Conservation (phyloP, 2,113 vertebrate genomes). For the Cacatua alba region DNA sequence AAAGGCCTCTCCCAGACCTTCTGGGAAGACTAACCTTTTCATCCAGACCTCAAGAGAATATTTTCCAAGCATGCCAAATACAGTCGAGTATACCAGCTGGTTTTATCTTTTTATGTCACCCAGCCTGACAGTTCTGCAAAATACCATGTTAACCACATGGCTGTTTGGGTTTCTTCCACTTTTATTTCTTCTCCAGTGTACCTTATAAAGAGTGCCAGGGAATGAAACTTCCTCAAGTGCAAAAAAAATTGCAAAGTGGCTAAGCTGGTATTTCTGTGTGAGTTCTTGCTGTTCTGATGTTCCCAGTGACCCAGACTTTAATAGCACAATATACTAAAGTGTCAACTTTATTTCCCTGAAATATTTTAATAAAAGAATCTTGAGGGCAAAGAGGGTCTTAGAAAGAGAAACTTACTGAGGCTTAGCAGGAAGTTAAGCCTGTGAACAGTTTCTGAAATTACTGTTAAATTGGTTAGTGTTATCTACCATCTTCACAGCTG, state of each 20-base stretch:
- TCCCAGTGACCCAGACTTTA: neutral
- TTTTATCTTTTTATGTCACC: neutral
- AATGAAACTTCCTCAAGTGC: neutral
- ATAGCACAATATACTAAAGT: neutral
- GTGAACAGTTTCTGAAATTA: neutral
- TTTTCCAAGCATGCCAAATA: neutral
- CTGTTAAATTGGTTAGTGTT: conserved; percentile 18
- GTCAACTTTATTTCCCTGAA: neutral
- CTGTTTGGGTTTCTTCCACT: neutral
- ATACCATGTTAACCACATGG: neutral
- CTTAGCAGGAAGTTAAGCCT: conserved; percentile 10
- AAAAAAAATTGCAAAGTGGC: neutral
- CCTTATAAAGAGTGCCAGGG: neutral
- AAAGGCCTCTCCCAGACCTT: neutral
- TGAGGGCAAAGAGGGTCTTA: neutral
- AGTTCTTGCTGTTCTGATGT: neutral
- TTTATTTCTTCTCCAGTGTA: neutral
- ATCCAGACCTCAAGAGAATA: neutral
- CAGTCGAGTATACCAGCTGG: neutral
- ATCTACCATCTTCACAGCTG: conserved; percentile 10
- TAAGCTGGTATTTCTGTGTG: neutral
- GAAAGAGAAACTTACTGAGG: neutral
- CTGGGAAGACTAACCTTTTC: neutral
- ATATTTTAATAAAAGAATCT: neutral
- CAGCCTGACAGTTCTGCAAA: neutral